A percentile compares a stretch with the other conserved stretches of the same genome.
phyloP scores from a whole-genome alignment of 2,113 vertebrate genomes.

The Bufo gargarizans region DNA sequence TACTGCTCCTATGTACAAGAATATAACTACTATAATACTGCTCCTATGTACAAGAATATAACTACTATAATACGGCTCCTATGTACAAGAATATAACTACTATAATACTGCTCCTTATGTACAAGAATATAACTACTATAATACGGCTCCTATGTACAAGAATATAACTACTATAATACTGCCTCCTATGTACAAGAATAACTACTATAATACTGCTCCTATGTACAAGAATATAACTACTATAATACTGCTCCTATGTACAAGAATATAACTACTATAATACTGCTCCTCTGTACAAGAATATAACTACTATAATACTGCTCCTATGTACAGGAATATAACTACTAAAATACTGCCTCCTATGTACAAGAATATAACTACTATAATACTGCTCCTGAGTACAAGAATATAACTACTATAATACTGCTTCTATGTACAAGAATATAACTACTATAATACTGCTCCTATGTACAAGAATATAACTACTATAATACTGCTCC shows the following conservation, averaged over 20 bases:
- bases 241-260: no score
- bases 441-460: slow-evolving; percentile 18
- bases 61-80: background rate
- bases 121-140: slow-evolving; percentile 23
- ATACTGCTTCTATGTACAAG: background rate
- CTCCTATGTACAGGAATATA: no score
- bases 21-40: slow-evolving; percentile 1
- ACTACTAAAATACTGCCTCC: no score
- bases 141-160: background rate
- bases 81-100: background rate
- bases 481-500: slow-evolving; percentile 1
- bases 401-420: no score
- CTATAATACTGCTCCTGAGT: no score
- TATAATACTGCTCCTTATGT: background rate
- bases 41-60: slow-evolving; percentile 10
- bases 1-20: background rate
- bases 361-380: no score
- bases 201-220: no score
- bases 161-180: slow-evolving; percentile 17
- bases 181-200: background rate
- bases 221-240: no score
- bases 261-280: no score
- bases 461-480: background rate
- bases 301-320: no score
- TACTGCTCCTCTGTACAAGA: no score